Conservation (phyloP, 2,888 invertebrate species). For the Lepetodrilus schrolli region DNA sequence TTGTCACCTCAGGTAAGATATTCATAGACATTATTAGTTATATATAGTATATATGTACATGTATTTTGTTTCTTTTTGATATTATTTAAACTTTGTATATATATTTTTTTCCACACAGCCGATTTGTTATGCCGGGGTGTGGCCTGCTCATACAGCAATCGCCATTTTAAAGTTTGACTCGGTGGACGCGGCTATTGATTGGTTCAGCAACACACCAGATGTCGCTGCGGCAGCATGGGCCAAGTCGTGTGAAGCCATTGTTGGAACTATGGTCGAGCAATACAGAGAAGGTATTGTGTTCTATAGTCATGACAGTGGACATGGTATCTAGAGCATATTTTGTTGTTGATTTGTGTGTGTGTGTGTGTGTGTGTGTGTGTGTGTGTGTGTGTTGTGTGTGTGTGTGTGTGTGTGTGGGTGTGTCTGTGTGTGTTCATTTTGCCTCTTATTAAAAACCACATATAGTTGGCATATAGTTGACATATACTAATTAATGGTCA, state of each 20-base stretch:
- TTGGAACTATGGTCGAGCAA: not conserved
- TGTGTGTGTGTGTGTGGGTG: too few relatives aligned
- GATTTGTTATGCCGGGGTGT: not conserved
- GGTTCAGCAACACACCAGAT: conserved; percentile 8
- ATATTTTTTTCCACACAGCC: too few relatives aligned
- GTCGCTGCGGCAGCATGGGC: not conserved
- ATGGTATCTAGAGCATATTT: too few relatives aligned
- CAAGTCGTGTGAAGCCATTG: conserved; percentile 9
- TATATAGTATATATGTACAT: too few relatives aligned
- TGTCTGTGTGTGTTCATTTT: too few relatives aligned
- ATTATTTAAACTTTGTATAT: too few relatives aligned
- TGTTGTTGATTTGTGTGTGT: too few relatives aligned
- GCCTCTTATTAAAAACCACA: not conserved
- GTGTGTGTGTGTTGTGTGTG: too few relatives aligned
- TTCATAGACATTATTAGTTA: too few relatives aligned
- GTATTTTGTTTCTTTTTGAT: too few relatives aligned
- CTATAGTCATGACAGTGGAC: too few relatives aligned
- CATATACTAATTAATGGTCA: not conserved
- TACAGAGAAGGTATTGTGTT: conserved; percentile 4
- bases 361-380: too few relatives aligned
- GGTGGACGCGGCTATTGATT: not conserved
- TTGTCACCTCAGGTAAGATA: conserved; percentile 16
- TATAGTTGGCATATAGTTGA: not conserved
- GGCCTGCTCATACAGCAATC: conserved; percentile 8
- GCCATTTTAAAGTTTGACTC: conserved; percentile 13